phyloP scores from a whole-genome alignment of 1,140 invertebrate species.

The Coenobita brevimanus region DNA sequence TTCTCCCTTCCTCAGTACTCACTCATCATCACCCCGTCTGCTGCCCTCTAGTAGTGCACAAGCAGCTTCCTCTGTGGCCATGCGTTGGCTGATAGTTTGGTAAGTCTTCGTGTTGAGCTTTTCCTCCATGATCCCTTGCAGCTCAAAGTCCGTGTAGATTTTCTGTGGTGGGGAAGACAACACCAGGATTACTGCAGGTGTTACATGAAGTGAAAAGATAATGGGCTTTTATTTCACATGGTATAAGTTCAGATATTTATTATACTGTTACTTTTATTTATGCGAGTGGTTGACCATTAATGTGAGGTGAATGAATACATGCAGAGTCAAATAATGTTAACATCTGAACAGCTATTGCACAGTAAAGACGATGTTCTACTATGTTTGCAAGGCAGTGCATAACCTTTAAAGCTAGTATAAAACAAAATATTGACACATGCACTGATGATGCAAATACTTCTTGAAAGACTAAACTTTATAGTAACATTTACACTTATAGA shows the following conservation, averaged over 20 bases:
- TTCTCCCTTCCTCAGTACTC: not conserved
- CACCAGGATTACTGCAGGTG: constrained; percentile 3
- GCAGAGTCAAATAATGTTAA: not conserved
- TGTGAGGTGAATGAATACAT: not conserved
- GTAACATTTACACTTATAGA: too few species aligned
- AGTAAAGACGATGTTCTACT: too few species aligned
- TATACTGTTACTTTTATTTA: too few species aligned
- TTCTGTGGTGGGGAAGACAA: constrained; percentile 81
- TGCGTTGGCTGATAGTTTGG: constrained; percentile 91
- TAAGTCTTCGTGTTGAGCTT: constrained; percentile 98
- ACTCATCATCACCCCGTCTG: constrained; percentile 77
- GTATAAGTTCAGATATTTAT: too few species aligned
- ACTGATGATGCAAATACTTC: too few species aligned
- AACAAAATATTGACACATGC: too few species aligned
- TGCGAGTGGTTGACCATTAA: too few species aligned
- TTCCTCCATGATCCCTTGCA: constrained; percentile 98
- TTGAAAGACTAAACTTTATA: too few species aligned
- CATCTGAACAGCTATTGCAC: not conserved
- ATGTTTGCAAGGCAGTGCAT: too few species aligned
- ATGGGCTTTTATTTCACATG: too few species aligned
- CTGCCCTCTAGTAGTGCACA: constrained; percentile 90
- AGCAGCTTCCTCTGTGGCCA: constrained; percentile 97
- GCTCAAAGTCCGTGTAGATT: constrained; percentile 98
- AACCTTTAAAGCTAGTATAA: too few species aligned
- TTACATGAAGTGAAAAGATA: too few species aligned